Conservation (phyloP, 2,888 invertebrate genomes). For the Troides helena region DNA sequence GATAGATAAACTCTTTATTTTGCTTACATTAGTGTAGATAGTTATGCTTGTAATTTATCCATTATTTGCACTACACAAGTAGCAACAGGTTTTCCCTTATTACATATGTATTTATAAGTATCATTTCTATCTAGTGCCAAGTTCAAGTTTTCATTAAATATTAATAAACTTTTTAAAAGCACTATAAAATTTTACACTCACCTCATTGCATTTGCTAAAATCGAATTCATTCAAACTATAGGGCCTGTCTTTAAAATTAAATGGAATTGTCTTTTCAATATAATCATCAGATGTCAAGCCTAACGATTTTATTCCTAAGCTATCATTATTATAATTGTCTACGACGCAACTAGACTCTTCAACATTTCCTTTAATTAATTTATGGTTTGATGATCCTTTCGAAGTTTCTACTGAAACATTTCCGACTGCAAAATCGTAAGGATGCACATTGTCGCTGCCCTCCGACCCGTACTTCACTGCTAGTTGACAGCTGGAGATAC, state of each 20-base stretch:
- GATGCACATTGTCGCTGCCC: conserved; percentile 53
- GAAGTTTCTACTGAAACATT: conserved; percentile 33
- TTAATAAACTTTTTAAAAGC: neutral
- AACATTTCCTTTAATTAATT: conserved; percentile 36
- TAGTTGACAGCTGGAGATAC: conserved; percentile 66
- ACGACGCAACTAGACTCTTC: conserved; percentile 33
- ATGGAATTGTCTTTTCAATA: conserved; percentile 52
- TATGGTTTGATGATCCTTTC: conserved; percentile 16
- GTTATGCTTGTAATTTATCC: too few relatives aligned
- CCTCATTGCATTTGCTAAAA: conserved; percentile 61
- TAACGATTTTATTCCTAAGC: conserved; percentile 50
- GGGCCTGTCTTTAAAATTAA: conserved; percentile 46
- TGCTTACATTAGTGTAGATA: too few relatives aligned
- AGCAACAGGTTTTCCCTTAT: too few relatives aligned
- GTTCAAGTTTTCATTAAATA: neutral
- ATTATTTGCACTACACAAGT: too few relatives aligned
- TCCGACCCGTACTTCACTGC: conserved; percentile 54
- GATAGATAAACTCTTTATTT: too few relatives aligned
- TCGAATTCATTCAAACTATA: conserved; percentile 60
- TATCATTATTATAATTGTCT: conserved; percentile 43
- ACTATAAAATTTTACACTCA: conserved; percentile 40
- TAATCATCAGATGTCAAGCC: conserved; percentile 66
- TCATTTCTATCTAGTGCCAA: too few relatives aligned
- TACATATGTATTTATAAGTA: too few relatives aligned
- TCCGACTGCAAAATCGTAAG: conserved; percentile 45